Percentiles rank a stretch among this genome's conserved stretches.
phyloP scores from a whole-genome alignment of 2,113 vertebrate species.

The Otocyon megalotis region DNA sequence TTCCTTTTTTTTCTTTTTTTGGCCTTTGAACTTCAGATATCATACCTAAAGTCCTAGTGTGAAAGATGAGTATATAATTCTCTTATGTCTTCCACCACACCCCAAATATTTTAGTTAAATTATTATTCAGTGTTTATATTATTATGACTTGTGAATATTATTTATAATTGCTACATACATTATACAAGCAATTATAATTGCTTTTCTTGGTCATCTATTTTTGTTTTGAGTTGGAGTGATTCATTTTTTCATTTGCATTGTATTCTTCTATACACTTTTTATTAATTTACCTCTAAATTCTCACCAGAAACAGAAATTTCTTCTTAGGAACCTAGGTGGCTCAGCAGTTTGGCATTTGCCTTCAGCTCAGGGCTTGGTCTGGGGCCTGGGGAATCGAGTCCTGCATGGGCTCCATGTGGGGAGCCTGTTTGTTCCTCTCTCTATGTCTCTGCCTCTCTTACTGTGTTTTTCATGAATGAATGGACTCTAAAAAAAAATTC shows the following conservation, averaged over 20 bases:
- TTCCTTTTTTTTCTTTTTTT: constrained; percentile 30
- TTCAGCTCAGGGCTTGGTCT: neutral
- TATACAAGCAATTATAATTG: neutral
- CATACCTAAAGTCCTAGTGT: neutral
- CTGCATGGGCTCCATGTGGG: neutral
- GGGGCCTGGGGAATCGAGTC: neutral
- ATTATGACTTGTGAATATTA: neutral
- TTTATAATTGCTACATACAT: neutral
- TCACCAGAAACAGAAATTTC: neutral
- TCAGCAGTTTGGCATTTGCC: neutral
- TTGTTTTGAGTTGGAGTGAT: neutral
- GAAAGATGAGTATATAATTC: neutral
- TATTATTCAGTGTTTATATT: neutral
- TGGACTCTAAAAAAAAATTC: neutral
- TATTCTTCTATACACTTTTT: neutral
- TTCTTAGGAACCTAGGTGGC: neutral
- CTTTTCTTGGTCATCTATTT: neutral
- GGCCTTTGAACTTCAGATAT: neutral
- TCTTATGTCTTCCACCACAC: neutral
- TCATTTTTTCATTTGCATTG: neutral
- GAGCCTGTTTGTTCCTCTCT: neutral
- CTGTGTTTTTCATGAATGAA: neutral
- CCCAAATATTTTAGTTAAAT: neutral
- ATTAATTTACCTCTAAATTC: neutral
- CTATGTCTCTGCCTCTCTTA: neutral